Percentiles rank a stretch among this genome's conserved stretches.
phyloP scores from a whole-genome alignment of 1,140 invertebrate genomes.

The Apis cerana region DNA sequence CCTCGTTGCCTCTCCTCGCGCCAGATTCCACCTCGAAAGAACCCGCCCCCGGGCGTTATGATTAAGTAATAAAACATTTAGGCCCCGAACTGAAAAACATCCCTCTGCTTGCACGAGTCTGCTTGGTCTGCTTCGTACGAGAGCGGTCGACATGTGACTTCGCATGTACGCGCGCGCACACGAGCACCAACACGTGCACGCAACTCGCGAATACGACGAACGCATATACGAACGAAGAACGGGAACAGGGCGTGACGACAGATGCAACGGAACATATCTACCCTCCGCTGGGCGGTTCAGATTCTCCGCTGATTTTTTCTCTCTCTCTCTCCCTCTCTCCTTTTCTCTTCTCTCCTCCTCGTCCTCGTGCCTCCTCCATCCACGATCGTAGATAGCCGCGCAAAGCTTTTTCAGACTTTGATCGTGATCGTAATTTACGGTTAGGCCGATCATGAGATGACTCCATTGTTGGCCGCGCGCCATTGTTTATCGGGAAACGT shows the following conservation, averaged over 20 bases:
- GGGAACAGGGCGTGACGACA: conserved; percentile 76
- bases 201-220: not conserved
- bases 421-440: conserved; percentile 63
- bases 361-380: conserved; percentile 30
- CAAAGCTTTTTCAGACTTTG: conserved; percentile 38
- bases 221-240: conserved; percentile 38
- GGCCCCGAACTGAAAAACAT: conserved; percentile 72
- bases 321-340: not conserved
- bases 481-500: conserved; percentile 55
- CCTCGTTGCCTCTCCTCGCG: conserved; percentile 29
- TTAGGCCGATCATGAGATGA: conserved; percentile 44
- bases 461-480: conserved; percentile 33
- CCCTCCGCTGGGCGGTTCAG: conserved; percentile 71
- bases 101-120: conserved; percentile 62
- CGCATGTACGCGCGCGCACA: conserved; percentile 49
- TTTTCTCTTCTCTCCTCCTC: conserved; percentile 1
- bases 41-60: conserved; percentile 72
- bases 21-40: conserved; percentile 29
- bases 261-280: conserved; percentile 78
- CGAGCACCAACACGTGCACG: conserved; percentile 5
- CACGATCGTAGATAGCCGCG: conserved; percentile 65
- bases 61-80: conserved; percentile 81
- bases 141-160: conserved; percentile 62
- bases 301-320: conserved; percentile 70
- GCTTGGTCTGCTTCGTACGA: conserved; percentile 25